Percentiles rank a stretch among this genome's conserved stretches.
These are phyloP conservation scores for Crocidura indochinensis DNA, from an alignment of 2,797 vertebrate species.

Conservation along the genomic window DNA sequence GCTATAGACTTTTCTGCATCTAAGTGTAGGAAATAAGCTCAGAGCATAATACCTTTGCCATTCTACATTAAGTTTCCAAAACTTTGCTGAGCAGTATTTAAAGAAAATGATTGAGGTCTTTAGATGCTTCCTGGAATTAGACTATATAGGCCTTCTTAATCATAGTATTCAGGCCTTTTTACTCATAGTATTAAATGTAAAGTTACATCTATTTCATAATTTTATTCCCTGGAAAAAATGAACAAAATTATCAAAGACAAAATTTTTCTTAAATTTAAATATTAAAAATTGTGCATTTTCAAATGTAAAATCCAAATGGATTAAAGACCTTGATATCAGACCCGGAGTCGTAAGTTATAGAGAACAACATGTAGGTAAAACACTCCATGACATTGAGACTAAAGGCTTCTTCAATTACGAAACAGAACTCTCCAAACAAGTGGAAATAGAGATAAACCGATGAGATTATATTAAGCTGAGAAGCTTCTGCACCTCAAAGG, in stretches of 20 bases:
- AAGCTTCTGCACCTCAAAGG: too few species aligned
- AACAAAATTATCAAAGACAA: background rate
- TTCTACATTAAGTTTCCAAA: background rate
- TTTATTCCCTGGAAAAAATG: background rate
- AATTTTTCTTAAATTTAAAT: conserved; percentile 13
- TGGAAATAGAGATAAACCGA: too few species aligned
- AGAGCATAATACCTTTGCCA: background rate
- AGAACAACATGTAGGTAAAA: too few species aligned
- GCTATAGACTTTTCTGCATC: conserved; percentile 14
- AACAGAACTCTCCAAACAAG: too few species aligned
- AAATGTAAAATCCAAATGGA: too few species aligned
- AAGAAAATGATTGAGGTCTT: background rate
- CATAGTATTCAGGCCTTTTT: background rate
- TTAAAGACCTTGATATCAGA: too few species aligned
- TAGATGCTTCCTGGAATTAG: background rate
- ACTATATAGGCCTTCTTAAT: background rate
- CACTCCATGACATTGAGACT: too few species aligned
- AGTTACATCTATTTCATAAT: background rate
- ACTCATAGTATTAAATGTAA: background rate
- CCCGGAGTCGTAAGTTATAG: too few species aligned
- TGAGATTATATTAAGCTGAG: too few species aligned
- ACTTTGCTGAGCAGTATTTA: conserved; percentile 21
- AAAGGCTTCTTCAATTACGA: too few species aligned
- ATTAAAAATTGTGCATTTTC: background rate
- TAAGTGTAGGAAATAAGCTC: conserved; percentile 31